A percentile compares a stretch with the other conserved stretches of the same genome.
These are phyloP conservation scores for Macaria notata DNA, from an alignment of 2,888 invertebrate species.

Conservation along the genomic window DNA sequence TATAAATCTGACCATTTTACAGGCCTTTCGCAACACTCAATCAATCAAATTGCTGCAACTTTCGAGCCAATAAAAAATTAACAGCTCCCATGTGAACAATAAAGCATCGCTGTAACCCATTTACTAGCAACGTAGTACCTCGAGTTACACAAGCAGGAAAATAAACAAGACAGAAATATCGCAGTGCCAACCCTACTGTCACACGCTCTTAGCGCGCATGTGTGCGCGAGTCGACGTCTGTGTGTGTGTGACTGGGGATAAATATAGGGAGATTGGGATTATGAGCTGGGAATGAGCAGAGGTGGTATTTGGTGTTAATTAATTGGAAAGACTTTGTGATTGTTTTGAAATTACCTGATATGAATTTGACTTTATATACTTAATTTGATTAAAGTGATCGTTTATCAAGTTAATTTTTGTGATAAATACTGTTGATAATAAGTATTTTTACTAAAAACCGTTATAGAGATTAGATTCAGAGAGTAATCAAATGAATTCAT, in stretches of 20 bases:
- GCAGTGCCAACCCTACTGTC: slow-evolving; percentile 54
- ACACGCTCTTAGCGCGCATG: slow-evolving; percentile 14
- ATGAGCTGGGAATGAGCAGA: slow-evolving; percentile 40
- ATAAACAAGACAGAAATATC: slow-evolving; percentile 59
- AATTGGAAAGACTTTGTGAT: not conserved
- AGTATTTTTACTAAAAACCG: no score
- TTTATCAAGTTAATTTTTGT: no score
- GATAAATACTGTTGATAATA: no score
- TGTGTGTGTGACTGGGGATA: slow-evolving; percentile 37
- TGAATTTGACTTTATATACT: no score
- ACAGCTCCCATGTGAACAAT: slow-evolving; percentile 34
- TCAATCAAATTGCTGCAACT: slow-evolving; percentile 5
- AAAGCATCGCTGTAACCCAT: slow-evolving; percentile 45
- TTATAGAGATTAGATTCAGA: no score
- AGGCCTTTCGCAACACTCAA: slow-evolving; percentile 3
- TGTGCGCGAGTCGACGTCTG: slow-evolving; percentile 12
- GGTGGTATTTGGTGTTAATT: slow-evolving; percentile 37
- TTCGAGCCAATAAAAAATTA: slow-evolving; percentile 20
- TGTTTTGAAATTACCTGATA: no score
- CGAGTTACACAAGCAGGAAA: slow-evolving; percentile 61
- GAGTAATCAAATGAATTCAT: no score
- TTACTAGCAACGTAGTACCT: slow-evolving; percentile 40
- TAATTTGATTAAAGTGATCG: no score
- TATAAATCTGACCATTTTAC: not conserved
- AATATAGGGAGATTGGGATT: slow-evolving; percentile 48